Conservation (phyloP, 2,888 invertebrate species). For the Onthophagus sagittarius region DNA sequence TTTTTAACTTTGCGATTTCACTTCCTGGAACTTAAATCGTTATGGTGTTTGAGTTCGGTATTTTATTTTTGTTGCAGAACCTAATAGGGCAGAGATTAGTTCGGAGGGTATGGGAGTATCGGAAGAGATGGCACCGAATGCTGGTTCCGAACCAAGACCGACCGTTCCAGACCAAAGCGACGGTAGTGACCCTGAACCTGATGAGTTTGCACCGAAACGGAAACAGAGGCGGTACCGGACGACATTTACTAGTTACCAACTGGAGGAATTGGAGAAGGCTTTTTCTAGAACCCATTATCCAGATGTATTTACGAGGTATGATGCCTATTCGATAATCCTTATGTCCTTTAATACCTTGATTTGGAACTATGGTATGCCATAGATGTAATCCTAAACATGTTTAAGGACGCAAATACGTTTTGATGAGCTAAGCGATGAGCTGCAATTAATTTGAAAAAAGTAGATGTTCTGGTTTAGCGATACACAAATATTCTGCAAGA, state of each 20-base stretch:
- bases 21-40: no score
- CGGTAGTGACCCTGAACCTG: slow-evolving; percentile 62
- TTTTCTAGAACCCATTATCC: slow-evolving; percentile 97
- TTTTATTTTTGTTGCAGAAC: slow-evolving; percentile 39
- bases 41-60: no score
- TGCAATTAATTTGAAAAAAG: no score
- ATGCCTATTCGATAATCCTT: no score
- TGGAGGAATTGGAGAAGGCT: slow-evolving; percentile 95
- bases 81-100: slow-evolving; percentile 41
- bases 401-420: no score
- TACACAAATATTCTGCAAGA: background rate
- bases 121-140: slow-evolving; percentile 43
- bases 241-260: slow-evolving; percentile 91
- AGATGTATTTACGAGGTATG: slow-evolving; percentile 97
- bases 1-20: background rate
- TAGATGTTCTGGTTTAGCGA: no score
- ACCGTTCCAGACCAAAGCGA: slow-evolving; percentile 42
- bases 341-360: no score
- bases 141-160: slow-evolving; percentile 36
- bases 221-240: slow-evolving; percentile 89
- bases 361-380: no score
- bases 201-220: slow-evolving; percentile 79
- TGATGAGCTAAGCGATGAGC: no score
- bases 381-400: no score
- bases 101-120: slow-evolving; percentile 47